These are phyloP conservation scores for Paraplagusia blochii DNA, from an alignment of 2,113 vertebrate genomes.

Conservation along the genomic window DNA sequence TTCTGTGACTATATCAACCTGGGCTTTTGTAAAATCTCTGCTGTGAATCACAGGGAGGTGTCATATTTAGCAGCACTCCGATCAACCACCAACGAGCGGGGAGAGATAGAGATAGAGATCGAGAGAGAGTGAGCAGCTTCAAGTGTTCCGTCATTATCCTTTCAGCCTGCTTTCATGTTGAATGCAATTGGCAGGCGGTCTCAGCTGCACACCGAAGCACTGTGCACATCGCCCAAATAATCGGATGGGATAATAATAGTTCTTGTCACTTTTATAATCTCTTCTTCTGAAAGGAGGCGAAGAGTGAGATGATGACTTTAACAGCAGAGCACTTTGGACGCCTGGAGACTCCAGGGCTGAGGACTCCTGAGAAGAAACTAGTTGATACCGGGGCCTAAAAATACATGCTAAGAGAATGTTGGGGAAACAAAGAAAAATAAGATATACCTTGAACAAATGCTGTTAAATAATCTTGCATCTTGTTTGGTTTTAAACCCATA, in stretches of 20 bases:
- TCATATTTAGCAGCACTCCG: conserved; percentile 38
- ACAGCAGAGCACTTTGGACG: conserved; percentile 23
- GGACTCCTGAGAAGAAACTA: no score
- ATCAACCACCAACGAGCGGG: conserved; percentile 26
- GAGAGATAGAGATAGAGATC: no score
- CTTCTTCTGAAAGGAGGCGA: conserved; percentile 27
- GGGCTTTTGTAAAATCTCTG: conserved; percentile 38
- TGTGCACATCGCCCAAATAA: conserved; percentile 31
- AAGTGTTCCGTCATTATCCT: conserved; percentile 36
- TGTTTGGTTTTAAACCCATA: no score
- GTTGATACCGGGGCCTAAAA: no score
- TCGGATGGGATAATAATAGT: conserved; percentile 14
- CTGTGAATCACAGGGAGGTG: conserved; percentile 47
- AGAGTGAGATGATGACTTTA: conserved; percentile 36
- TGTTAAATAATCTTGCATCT: no score
- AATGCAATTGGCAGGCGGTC: conserved; percentile 6
- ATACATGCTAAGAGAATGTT: no score
- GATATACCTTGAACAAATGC: no score
- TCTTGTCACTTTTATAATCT: conserved; percentile 19
- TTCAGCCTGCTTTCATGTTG: conserved; percentile 8
- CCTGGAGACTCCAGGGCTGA: no score
- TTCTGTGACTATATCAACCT: conserved; percentile 21
- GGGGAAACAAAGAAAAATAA: no score
- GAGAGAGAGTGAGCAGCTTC: conserved; percentile 22
- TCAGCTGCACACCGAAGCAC: conserved; percentile 15